phyloP scores from a whole-genome alignment of 2,888 invertebrate species.

The Diogma glabrata region DNA sequence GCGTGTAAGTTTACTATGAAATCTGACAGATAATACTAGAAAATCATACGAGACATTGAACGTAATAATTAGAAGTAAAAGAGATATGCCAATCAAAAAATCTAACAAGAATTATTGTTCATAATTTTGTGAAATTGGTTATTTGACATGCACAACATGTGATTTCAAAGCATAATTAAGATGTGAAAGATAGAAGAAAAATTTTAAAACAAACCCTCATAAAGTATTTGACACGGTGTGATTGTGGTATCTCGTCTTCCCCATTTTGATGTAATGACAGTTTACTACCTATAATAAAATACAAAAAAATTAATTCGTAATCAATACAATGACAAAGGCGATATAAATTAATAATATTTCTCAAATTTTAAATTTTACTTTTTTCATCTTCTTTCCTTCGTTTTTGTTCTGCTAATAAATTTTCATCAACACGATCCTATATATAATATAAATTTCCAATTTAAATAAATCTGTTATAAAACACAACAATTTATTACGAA shows the following conservation, averaged over 20 bases:
- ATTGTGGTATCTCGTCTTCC: slow-evolving; percentile 48
- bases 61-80: no score
- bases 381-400: slow-evolving; percentile 67
- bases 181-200: neutral
- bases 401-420: slow-evolving; percentile 56
- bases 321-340: slow-evolving; percentile 13
- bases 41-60: no score
- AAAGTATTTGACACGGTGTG: slow-evolving; percentile 58
- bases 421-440: slow-evolving; percentile 65
- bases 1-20: no score
- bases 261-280: slow-evolving; percentile 64
- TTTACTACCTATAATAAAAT: slow-evolving; percentile 38
- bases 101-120: no score
- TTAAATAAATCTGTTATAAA: slow-evolving; percentile 16
- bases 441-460: slow-evolving; percentile 17
- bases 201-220: slow-evolving; percentile 1
- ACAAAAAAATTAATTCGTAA: slow-evolving; percentile 15
- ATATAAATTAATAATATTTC: slow-evolving; percentile 27
- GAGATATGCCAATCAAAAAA: no score
- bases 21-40: no score
- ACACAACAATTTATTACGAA: slow-evolving; percentile 31
- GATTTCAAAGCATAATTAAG: neutral
- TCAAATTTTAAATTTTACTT: slow-evolving; percentile 23
- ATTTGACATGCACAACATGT: no score
- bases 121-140: no score